These are phyloP conservation scores for Eucriotettix oculatus DNA, from an alignment of 2,888 invertebrate species.

Conservation along the genomic window DNA sequence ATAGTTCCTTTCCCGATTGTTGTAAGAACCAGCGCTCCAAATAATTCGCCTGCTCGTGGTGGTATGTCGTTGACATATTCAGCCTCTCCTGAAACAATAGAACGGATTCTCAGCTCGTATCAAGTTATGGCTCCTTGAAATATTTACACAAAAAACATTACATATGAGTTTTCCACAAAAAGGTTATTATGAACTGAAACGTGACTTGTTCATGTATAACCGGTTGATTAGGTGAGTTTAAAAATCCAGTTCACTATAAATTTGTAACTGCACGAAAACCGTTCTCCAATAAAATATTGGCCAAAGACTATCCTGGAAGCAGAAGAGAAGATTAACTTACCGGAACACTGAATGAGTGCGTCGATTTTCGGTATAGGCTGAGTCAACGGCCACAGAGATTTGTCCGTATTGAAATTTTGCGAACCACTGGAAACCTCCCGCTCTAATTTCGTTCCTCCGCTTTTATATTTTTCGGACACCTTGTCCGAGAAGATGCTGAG, in stretches of 20 bases:
- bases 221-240: no score
- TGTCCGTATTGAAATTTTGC: slow-evolving; percentile 52
- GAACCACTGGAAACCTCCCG: slow-evolving; percentile 47
- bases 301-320: no score
- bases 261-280: no score
- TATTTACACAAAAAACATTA: no score
- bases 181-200: no score
- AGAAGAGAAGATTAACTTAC: not conserved
- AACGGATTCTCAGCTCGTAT: no score
- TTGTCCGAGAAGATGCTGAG: slow-evolving; percentile 34
- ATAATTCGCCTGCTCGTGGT: slow-evolving; percentile 45
- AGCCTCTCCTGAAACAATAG: slow-evolving; percentile 47
- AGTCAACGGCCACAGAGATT: slow-evolving; percentile 54
- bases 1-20: slow-evolving; percentile 41
- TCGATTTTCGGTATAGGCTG: slow-evolving; percentile 60
- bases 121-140: no score
- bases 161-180: no score
- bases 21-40: slow-evolving; percentile 50
- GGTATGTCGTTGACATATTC: slow-evolving; percentile 61
- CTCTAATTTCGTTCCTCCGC: slow-evolving; percentile 40
- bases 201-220: no score
- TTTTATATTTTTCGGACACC: slow-evolving; percentile 16
- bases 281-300: no score
- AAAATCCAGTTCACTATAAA: no score
- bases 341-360: slow-evolving; percentile 39